Evolutionary conservation across 2,797 vertebrate genomes (phyloP), one percentile per base, ranked within the genome.

Genomic region (Thripadectes ignobilis): DNA sequence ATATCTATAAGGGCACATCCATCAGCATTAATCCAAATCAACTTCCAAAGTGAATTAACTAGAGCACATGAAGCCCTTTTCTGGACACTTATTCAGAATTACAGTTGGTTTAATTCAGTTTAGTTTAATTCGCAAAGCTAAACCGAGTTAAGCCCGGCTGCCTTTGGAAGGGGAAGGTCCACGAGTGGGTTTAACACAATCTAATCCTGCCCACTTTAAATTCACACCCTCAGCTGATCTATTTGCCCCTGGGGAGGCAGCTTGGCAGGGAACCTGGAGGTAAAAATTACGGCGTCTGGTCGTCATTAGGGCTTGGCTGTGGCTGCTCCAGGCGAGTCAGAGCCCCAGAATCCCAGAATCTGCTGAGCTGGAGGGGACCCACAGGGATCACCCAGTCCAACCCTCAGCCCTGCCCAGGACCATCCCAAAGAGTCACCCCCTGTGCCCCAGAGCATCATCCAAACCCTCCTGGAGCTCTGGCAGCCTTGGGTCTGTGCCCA

Each of bases 81-180:
- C 86, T 34, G 73, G 73, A 12, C 30, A 32, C 78, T 92, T 52
- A 34, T 6, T 67, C 83, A 58, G 74, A 75, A 84, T 80, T 66
- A 84, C 52, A 48, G 63, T 76, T 72, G 78, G 52, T 84, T 94
- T 94, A 62, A 80, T 80, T 52, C 83, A 75, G 54, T 90, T 84
- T 21, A 34, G 68, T 8, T 84, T 80, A 57, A 90, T 92, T 89
- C 8, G 6, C 74, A 21, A 61, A 79, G 67, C 57, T 39, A 83
- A 93, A 89, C 76, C 23, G 29, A 79, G 78, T 71, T 58, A 71
- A 39, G 72, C 48, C 15, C 1, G 49, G 57, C 52, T 69, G 52
- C 38, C 1, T 38, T 30, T 51, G 5, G 38, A 71, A 48, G 0
- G 22, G 65, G 85, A 38, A 65, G 62, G 27, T 67, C 72, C 77